Conservation (phyloP, 2,888 invertebrate genomes). For the Epinotia demarniana region DNA sequence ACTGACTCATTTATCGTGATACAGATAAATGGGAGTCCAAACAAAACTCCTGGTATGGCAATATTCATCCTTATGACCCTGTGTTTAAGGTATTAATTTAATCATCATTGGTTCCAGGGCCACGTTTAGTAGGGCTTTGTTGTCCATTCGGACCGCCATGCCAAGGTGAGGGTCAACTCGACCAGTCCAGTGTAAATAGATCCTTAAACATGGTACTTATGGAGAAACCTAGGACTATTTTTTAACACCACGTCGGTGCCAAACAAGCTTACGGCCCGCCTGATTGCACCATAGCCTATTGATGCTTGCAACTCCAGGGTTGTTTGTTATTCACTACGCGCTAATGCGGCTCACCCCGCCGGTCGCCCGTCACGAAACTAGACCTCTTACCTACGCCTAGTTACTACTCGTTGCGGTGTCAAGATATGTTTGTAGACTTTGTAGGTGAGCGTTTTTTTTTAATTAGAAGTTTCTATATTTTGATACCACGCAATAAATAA, state of each 20-base stretch:
- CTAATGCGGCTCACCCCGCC: too few relatives aligned
- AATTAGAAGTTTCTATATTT: too few relatives aligned
- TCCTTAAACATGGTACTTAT: neutral
- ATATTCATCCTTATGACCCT: conserved; percentile 6
- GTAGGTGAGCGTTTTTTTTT: too few relatives aligned
- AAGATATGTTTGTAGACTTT: too few relatives aligned
- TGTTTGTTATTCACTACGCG: too few relatives aligned
- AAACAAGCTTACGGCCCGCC: too few relatives aligned
- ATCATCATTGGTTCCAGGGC: conserved; percentile 10
- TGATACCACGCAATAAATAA: too few relatives aligned
- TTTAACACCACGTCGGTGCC: neutral
- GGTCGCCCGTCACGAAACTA: too few relatives aligned
- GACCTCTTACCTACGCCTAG: too few relatives aligned
- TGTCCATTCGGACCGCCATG: conserved; percentile 26
- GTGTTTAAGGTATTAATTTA: conserved; percentile 7
- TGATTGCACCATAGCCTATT: too few relatives aligned
- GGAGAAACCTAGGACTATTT: neutral
- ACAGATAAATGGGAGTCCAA: conserved; percentile 29
- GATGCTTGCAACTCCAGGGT: too few relatives aligned
- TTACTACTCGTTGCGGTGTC: too few relatives aligned
- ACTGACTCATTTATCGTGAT: conserved; percentile 25
- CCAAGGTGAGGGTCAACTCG: conserved; percentile 33
- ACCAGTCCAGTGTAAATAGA: neutral
- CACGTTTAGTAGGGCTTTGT: conserved; percentile 37
- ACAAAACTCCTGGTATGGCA: neutral